Base-by-base conservation (phyloP, 1,140 invertebrate species). In the Polypedilum vanderplanki region DNA sequence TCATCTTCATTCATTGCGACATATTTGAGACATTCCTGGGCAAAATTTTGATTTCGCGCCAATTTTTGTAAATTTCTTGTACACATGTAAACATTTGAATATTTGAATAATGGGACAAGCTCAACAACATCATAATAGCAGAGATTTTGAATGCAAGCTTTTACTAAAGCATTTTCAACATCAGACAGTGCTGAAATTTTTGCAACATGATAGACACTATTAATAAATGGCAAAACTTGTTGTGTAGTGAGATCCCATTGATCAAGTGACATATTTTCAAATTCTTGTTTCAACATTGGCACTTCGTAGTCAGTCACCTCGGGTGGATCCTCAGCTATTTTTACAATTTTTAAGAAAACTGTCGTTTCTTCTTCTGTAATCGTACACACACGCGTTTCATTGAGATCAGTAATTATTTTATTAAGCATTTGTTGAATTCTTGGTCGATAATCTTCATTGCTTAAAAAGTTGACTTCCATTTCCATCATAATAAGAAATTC, bases 181-280 rank as follows among this genome's bases (percentile, higher is more conserved):
- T 97, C 93, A 3, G 95, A 92, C 78, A 92, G 87, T 0, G 87
- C 86, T 0, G 92, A 89, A 76, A 95, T 94, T 77, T 91, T 89
- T 0, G 91, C 87, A 41, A 97, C 88, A 83, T 97, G 95, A 84
- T 97, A 96, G 78, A 93, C 94, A 0, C 96, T 95, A 84, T 98
- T 91, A 17, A 98, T 94, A 78, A 92, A 93, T 0, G 94, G 93
- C 15, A 97, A 84, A 70, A 90, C 89, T 85, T 93, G 91, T 81
- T 96, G 91, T 5, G 95, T 97, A 4, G 96, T 97, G 22, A 98
- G 87, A 83, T 98, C 95, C 95, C 95, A 98, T 24, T 90, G 87
- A 77, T 89, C 88, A 3, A 82, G 70, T 7, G 81, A 80, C 1
- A 79, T 80, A 18, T 80, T 80, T 17, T 80, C 77, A 7, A 79